These are phyloP conservation scores for Rhinella marina DNA, from an alignment of 2,797 vertebrate species.

Conservation along the genomic window DNA sequence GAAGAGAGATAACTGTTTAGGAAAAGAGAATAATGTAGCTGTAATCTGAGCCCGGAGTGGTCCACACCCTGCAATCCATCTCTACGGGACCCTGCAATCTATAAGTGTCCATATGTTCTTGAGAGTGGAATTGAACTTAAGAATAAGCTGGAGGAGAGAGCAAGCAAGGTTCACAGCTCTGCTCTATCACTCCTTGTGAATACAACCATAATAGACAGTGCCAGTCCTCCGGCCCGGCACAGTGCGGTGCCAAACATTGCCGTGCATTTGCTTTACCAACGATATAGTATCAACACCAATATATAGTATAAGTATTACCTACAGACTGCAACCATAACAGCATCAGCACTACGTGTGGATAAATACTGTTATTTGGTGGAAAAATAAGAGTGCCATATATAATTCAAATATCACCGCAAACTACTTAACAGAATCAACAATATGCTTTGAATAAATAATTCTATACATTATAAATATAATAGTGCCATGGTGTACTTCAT, in stretches of 20 bases:
- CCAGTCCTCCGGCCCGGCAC: no score
- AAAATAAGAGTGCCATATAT: background rate
- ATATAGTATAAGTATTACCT: no score
- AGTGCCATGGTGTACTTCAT: background rate
- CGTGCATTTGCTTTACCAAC: no score
- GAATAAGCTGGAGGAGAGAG: background rate
- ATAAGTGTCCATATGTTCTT: slow-evolving; percentile 24
- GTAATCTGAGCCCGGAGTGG: slow-evolving; percentile 42
- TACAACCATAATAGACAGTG: no score
- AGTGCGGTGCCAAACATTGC: no score
- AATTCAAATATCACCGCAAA: no score
- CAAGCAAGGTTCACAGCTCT: background rate
- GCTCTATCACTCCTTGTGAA: no score
- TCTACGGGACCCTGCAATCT: slow-evolving; percentile 26
- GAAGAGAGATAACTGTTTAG: slow-evolving; percentile 19
- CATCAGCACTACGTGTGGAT: background rate
- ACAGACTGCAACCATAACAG: no score
- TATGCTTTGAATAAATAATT: no score
- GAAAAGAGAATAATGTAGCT: slow-evolving; percentile 46
- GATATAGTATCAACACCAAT: no score
- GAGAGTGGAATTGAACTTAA: background rate
- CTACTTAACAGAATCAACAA: no score
- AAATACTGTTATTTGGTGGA: background rate
- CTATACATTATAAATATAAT: no score
- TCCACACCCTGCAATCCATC: slow-evolving; percentile 51